Base-by-base conservation (phyloP, 2,888 invertebrate genomes). In the Calliphora vomitoria region DNA sequence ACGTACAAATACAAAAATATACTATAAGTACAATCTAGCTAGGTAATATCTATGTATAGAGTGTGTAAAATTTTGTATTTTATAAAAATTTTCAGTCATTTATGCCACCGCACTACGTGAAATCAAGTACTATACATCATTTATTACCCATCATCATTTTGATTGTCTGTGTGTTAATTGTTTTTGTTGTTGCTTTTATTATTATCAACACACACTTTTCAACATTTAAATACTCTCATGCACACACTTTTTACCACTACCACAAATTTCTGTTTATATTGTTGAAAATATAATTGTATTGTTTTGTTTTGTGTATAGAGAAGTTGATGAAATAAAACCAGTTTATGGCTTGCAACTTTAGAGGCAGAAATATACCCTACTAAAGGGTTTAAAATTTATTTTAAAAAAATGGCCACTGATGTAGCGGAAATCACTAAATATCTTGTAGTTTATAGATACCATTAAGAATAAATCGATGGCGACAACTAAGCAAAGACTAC, bases 141-240 rank as follows among this genome's bases (percentile, higher is more conserved):
- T 87, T 87, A 85, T 82, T 87, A 85, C 79, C 82, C 85, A 79
- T 87, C 85, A 85, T 80, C 53, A 75, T 64, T 74, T 83, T 38
- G 31, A 62, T 76, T 69, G 58, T 41, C 47, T 76, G 50, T 58
- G 50, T 68, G 31, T 60, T 58, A 68, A 75, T 66, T 75, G 20
- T 69, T 75, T 75, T 62, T 53, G 47, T 71, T 80, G 50, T 53
- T 62, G 10, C n/a, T 62, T 8, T 38, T 71, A n/a, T 79, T 55
- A 18, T 60, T 55, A 38, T 15, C 31, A 82, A 47, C n/a, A 75
- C 8, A 47, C 74, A 53, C 41, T 15, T 41, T n/a, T 41, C 0
- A 53, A 64, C 25, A 58, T 50, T 38, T 25, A 20, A 60, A 69
- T 35, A 62, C 31, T 31, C n/a, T 44, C 35, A 64, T 31, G 3